Percentiles rank a stretch among this genome's conserved stretches.
Conservation (phyloP, 2,797 vertebrate genomes). For the Sebastes alutus region DNA sequence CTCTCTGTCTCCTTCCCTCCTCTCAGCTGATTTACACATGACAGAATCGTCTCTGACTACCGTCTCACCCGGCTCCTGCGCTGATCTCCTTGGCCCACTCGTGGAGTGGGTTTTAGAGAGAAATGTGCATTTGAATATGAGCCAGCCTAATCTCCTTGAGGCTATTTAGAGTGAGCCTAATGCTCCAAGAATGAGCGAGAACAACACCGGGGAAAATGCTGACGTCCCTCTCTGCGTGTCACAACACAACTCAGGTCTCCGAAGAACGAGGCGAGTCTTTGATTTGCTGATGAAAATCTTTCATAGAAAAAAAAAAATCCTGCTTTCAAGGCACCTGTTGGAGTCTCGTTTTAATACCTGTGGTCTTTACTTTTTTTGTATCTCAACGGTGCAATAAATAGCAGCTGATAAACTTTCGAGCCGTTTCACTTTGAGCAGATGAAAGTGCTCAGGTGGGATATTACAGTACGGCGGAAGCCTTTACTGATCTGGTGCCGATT, state of each 20-base stretch:
- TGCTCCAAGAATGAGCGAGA: constrained; percentile 75
- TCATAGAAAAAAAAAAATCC: constrained; percentile 28
- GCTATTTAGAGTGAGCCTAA: constrained; percentile 78
- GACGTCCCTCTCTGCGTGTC: constrained; percentile 70
- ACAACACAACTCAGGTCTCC: constrained; percentile 71
- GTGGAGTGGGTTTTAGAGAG: constrained; percentile 65
- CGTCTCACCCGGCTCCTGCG: constrained; percentile 57
- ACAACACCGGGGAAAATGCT: constrained; percentile 66
- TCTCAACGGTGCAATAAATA: constrained; percentile 22
- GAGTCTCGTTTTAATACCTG: constrained; percentile 26
- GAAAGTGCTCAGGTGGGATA: constrained; percentile 66
- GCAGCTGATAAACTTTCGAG: constrained; percentile 54
- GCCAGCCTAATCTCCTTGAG: constrained; percentile 73
- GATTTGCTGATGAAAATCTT: constrained; percentile 65
- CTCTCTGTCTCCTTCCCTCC: constrained; percentile 57
- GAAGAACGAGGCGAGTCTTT: constrained; percentile 50
- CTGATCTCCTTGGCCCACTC: constrained; percentile 71
- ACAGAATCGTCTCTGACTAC: constrained; percentile 73
- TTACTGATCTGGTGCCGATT: constrained; percentile 72
- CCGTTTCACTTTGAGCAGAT: constrained; percentile 53
- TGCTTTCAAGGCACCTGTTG: constrained; percentile 73
- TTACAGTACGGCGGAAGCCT: constrained; percentile 53
- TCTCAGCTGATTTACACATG: constrained; percentile 70
- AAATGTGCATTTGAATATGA: constrained; percentile 77
- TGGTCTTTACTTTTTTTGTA: constrained; percentile 20